Base-by-base conservation (phyloP, 2,888 invertebrate species). In the Leucophora obtusa region DNA sequence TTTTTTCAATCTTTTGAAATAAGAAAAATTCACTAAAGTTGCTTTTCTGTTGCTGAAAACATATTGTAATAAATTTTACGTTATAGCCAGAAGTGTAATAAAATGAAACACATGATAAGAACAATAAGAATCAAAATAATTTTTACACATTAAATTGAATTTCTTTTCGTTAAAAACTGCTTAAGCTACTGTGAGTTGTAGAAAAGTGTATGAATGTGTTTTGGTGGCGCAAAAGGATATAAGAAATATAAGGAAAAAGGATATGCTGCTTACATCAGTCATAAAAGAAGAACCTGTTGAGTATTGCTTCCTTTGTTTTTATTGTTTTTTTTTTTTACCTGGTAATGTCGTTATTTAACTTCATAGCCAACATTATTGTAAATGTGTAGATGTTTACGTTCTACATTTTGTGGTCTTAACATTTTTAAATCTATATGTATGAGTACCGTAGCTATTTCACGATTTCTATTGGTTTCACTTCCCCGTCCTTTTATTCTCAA, bases 21-120 rank as follows among this genome's bases (percentile, higher is more conserved):
- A 47, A 47, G 43, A 47, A 47, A 47, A 47, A n/a, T 47, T 47
- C 6, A 1, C n/a, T n/a, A 11, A 38, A 4, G 43, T 43, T 43
- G 11, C 14, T 43, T 43, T 47, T n/a, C 14, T 47, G 8, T 47
- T 47, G n/a, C 43, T n/a, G n/a, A 47, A 11, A n/a, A n/a, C 2
- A 47, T 47, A n/a, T n/a, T 47, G n/a, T 47, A 47, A 47, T n/a
- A 11, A 47, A 47, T 47, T 47, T 47, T 47, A 47, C 43, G n/a
- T 47, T n/a, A 47, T 47, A n/a, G 43, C 43, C 43, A 47, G 43
- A 47, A 47, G 43, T 47, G n/a, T 47, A 47, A 47, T 47, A n/a
- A n/a, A 43, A n/a, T n/a, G n/a, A 47, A 38, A 14, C 2, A 5
- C 1, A 14, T 47, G n/a, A 47, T 47, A 47, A 6, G 43, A 47